phyloP scores from a whole-genome alignment of 2,797 vertebrate species.

The Lepidocolaptes lacrymiger region DNA sequence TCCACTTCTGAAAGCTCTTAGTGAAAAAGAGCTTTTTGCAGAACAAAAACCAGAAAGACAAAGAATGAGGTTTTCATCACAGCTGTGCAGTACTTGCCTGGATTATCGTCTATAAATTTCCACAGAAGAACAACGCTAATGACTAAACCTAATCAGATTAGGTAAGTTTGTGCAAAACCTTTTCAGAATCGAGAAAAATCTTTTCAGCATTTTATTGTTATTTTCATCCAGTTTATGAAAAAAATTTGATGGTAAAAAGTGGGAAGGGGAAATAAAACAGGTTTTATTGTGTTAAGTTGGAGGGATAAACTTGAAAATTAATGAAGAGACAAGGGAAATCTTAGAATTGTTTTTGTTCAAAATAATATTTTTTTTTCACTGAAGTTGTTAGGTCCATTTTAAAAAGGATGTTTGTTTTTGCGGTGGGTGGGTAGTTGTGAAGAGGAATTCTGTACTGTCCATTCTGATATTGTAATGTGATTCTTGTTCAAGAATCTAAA shows the following conservation, averaged over 20 bases:
- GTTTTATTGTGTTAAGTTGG: neutral
- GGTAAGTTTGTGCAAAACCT: neutral
- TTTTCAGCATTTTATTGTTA: neutral
- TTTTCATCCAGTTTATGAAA: neutral
- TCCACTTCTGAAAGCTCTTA: neutral
- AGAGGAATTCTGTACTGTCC: neutral
- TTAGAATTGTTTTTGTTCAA: neutral
- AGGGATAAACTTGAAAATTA: neutral
- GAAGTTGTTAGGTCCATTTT: neutral
- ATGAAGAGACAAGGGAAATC: neutral
- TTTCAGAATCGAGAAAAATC: neutral
- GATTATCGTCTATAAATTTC: neutral
- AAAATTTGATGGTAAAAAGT: neutral
- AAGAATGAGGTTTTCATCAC: neutral
- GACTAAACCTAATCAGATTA: neutral
- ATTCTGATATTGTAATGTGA: neutral
- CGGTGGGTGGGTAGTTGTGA: fast-evolving
- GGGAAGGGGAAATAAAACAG: neutral
- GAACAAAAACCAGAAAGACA: neutral
- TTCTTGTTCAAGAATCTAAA: neutral
- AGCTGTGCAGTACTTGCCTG: neutral
- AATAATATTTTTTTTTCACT: neutral
- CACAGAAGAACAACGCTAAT: neutral
- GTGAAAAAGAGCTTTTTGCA: neutral
- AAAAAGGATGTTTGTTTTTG: neutral